A percentile compares a stretch with the other conserved stretches of the same genome.
These are phyloP conservation scores for Saccostrea cuccullata DNA, from an alignment of 1,140 invertebrate species.

Conservation along the genomic window DNA sequence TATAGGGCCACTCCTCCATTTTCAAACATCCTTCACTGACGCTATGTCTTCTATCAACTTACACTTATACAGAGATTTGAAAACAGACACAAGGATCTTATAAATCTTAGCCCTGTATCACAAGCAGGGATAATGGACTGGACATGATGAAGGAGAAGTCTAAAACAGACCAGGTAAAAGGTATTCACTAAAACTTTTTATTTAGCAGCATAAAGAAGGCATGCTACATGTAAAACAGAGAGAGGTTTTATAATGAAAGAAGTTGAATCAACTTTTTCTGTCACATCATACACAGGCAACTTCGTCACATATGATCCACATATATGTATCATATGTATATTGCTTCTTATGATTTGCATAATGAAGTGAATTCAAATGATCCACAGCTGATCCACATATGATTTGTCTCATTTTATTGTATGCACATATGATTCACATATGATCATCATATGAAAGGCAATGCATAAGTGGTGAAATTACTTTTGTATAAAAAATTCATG, in stretches of 20 bases:
- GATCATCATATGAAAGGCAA: no score
- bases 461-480: no score
- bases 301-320: no score
- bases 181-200: slow-evolving; percentile 63
- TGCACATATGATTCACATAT: no score
- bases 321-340: no score
- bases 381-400: no score
- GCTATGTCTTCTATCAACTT: slow-evolving; percentile 72
- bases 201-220: slow-evolving; percentile 61
- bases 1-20: slow-evolving; percentile 80
- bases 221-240: slow-evolving; percentile 66
- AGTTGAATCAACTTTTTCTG: no score
- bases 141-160: neutral
- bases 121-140: neutral
- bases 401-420: no score
- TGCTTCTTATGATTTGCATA: no score
- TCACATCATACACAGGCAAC: no score
- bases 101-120: neutral
- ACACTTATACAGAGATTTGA: slow-evolving; percentile 60
- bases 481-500: no score
- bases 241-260: neutral
- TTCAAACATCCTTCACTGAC: slow-evolving; percentile 84
- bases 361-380: no score
- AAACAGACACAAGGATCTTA: neutral
- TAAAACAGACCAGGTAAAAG: neutral